phyloP scores from a whole-genome alignment of 2,888 invertebrate species.

The Junonia oenone region DNA sequence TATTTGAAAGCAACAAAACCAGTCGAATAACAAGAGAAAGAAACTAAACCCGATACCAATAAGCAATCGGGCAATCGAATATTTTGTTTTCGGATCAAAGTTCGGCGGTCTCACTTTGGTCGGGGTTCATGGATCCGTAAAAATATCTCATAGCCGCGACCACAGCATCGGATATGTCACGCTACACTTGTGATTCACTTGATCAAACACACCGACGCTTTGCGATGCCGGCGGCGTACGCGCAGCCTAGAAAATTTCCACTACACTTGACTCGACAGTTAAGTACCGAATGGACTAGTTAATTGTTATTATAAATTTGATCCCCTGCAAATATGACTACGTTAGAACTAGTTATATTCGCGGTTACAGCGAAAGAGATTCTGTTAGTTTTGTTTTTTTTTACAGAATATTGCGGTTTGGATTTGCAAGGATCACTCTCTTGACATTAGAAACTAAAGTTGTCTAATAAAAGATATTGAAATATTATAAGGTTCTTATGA shows the following conservation, averaged over 20 bases:
- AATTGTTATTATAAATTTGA: constrained; percentile 21
- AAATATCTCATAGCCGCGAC: constrained; percentile 46
- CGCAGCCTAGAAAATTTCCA: constrained; percentile 54
- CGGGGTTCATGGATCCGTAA: constrained; percentile 58
- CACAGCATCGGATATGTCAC: constrained; percentile 62
- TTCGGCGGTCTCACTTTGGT: constrained; percentile 26
- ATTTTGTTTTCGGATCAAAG: constrained; percentile 16
- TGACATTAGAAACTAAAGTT: background rate
- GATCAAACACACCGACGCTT: constrained; percentile 60
- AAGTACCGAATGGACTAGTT: constrained; percentile 27
- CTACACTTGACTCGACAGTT: constrained; percentile 49
- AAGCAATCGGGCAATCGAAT: constrained; percentile 15
- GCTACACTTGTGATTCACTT: constrained; percentile 54
- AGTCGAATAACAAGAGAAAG: background rate
- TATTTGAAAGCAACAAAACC: background rate
- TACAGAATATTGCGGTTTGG: background rate
- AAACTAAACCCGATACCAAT: background rate
- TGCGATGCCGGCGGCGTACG: constrained; percentile 51
- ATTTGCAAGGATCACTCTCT: background rate
- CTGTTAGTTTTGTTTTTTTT: background rate
- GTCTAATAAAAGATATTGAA: no score
- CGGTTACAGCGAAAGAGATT: background rate
- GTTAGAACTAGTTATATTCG: background rate
- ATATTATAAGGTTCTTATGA: no score
- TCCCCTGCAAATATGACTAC: constrained; percentile 8